phyloP scores from a whole-genome alignment of 2,888 invertebrate species.

The Cremastinae sp. region DNA sequence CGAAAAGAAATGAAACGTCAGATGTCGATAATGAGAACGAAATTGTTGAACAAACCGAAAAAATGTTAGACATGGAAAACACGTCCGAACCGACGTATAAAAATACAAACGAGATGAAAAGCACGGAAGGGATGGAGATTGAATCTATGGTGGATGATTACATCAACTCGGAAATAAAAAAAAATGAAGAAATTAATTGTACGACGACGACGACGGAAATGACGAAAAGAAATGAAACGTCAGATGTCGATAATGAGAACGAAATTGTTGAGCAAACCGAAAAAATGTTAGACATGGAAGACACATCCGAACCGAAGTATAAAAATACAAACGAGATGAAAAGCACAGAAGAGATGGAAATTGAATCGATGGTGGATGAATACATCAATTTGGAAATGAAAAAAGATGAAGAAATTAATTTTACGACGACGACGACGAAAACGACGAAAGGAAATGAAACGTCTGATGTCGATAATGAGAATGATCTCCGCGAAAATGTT shows the following conservation, averaged over 20 bases:
- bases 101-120: slow-evolving; percentile 14
- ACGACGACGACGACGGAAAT: slow-evolving; percentile 7
- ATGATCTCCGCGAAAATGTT: slow-evolving; percentile 22
- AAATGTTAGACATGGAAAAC: neutral
- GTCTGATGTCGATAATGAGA: slow-evolving; percentile 30
- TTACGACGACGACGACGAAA: slow-evolving; percentile 12
- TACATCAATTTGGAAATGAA: no score
- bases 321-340: slow-evolving; percentile 8
- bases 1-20: slow-evolving; percentile 19
- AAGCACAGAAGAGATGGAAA: no score
- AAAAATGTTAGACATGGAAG: neutral
- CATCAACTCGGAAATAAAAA: no score
- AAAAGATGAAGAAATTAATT: neutral
- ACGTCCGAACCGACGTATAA: slow-evolving; percentile 6
- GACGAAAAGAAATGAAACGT: slow-evolving; percentile 17
- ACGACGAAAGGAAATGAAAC: slow-evolving; percentile 4
- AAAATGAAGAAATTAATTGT: neutral
- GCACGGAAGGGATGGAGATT: no score
- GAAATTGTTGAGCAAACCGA: slow-evolving; percentile 1
- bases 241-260: slow-evolving; percentile 28
- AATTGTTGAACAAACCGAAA: neutral
- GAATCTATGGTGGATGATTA: no score
- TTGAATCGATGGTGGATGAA: no score
- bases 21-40: slow-evolving; percentile 30
- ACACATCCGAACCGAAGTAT: slow-evolving; percentile 6